phyloP scores from a whole-genome alignment of 2,888 invertebrate species.

The Allolobophora icterica region DNA sequence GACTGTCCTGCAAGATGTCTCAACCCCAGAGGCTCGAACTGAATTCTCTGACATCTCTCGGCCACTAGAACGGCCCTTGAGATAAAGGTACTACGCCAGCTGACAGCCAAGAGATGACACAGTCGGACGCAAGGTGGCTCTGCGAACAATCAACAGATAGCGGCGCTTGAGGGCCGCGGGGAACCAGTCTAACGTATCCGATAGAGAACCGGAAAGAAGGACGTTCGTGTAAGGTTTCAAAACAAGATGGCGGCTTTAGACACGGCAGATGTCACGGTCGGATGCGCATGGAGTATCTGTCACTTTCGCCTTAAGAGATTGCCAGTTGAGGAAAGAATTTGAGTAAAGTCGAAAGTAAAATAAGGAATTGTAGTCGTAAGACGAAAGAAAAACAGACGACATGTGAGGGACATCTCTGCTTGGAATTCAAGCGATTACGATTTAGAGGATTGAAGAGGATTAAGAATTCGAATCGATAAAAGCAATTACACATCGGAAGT shows the following conservation, averaged over 20 bases:
- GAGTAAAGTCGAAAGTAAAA: neutral
- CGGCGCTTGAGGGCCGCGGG: neutral
- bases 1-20: neutral
- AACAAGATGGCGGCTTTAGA: neutral
- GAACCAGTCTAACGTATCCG: conserved; percentile 4
- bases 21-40: neutral
- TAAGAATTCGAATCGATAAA: too few relatives aligned
- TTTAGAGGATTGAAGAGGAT: neutral
- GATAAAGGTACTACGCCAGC: neutral
- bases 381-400: neutral
- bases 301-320: neutral
- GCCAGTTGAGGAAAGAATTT: neutral
- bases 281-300: neutral
- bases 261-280: neutral
- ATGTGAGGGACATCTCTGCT: neutral
- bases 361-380: neutral
- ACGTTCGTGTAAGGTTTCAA: neutral
- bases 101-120: conserved; percentile 2
- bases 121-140: neutral
- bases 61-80: neutral
- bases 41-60: neutral
- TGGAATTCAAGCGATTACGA: neutral
- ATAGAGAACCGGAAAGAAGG: neutral
- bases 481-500: too few relatives aligned
- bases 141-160: conserved; percentile 1